Conservation (phyloP, 1,140 invertebrate genomes). For the Calliopsis andreniformis region DNA sequence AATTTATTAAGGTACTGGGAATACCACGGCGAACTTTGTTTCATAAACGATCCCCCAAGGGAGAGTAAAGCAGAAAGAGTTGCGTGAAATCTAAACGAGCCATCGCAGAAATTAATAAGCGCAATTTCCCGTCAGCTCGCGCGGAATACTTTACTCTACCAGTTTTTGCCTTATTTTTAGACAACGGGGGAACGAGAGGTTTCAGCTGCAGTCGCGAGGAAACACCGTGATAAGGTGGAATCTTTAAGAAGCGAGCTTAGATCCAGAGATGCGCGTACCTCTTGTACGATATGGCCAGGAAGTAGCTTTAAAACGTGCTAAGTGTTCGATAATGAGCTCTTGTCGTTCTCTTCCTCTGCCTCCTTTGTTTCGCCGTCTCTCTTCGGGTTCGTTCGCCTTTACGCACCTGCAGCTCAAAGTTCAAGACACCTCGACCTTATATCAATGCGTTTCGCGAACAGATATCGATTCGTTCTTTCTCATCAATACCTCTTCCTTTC, state of each 20-base stretch:
- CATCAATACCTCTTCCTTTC: too few species aligned
- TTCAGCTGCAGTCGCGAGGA: slow-evolving; percentile 20
- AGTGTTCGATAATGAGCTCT: slow-evolving; percentile 61
- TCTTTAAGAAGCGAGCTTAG: slow-evolving; percentile 34
- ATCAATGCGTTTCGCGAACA: neutral
- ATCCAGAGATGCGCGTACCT: slow-evolving; percentile 27
- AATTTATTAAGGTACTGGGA: neutral
- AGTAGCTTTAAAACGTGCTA: slow-evolving; percentile 61
- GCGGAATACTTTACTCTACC: neutral
- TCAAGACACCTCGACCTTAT: neutral
- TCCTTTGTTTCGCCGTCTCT: neutral
- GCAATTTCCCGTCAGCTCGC: neutral
- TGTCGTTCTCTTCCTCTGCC: neutral
- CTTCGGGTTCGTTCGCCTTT: slow-evolving; percentile 53
- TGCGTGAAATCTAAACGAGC: neutral
- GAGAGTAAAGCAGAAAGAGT: neutral
- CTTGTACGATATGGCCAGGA: slow-evolving; percentile 41
- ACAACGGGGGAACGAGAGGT: too few species aligned
- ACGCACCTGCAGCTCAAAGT: neutral
- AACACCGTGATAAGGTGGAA: slow-evolving; percentile 45
- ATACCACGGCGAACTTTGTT: neutral
- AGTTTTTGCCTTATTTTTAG: neutral
- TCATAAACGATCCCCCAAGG: neutral
- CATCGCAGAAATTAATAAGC: slow-evolving; percentile 1
- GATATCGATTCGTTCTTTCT: neutral